Base-by-base conservation (phyloP, 1,140 invertebrate species). In the Choristoneura fumiferana region DNA sequence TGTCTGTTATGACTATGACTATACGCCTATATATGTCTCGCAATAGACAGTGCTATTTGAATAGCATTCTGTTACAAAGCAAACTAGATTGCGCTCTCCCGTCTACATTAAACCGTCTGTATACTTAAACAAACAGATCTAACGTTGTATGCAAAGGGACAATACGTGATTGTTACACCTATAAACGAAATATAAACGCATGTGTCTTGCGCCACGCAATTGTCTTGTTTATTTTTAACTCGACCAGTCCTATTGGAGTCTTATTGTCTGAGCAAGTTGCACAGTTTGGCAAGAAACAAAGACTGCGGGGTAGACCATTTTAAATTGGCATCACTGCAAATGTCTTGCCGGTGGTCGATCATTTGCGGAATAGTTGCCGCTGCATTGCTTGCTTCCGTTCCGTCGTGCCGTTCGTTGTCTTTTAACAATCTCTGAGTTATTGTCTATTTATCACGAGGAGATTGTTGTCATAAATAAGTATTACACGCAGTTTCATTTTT, bases 141-240 rank as follows among this genome's bases (percentile, higher is more conserved):
- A 33, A 18, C 22, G 43, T 29, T 2, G 2, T 22, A 22, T 33
- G 12, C 43, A 49, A 69, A 43, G 65, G 74, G 43, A 56, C 75
- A 76, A 79, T 78, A 58, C 63, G 12, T 52, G 65, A 76, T 78
- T 74, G 69, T 75, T 71, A 49, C 45, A 55, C 65, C 57, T 74
- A 65, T 63, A 69, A 39, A 68, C 37, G 45, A 63, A 61, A 54
- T 59, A 52, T n/a, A 38, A 57, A 52, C 73, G 69, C 76, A 76
- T 71, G 60, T 77, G 62, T 59, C 53, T 55, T 71, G 69, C 79
- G 62, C 60, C 53, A 57, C 71, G 70, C 79, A 82, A 77, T 87
- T 78, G 78, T 68, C 67, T 78, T 67, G 74, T 84, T 81, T 87
- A 82, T 84, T 85, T 87, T 76, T 84, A 80, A 77, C 64, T 67